Evolutionary conservation across 2,113 vertebrate species (phyloP).

Genomic region (Euleptes europaea): DNA sequence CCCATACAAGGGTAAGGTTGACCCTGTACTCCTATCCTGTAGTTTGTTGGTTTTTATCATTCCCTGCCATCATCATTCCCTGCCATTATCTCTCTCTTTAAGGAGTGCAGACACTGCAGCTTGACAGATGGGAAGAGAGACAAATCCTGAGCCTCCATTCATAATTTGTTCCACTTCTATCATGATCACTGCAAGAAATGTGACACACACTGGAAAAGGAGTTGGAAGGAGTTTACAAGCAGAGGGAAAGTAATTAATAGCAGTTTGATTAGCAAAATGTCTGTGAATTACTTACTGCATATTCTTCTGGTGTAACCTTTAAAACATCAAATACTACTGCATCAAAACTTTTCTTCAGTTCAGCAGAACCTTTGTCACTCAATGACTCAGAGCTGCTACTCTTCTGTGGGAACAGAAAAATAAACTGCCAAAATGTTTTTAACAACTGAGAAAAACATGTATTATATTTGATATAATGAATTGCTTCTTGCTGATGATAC

Average conservation of each 20-base stretch:
- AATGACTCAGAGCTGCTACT: slow-evolving; percentile 98
- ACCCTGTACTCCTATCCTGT: background rate
- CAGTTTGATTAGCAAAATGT: background rate
- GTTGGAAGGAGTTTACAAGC: background rate
- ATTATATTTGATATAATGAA: too few species aligned
- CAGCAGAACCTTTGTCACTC: slow-evolving; percentile 91
- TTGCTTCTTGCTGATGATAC: too few species aligned
- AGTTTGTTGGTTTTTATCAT: too few species aligned
- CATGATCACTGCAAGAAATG: background rate
- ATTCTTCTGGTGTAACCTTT: slow-evolving; percentile 97
- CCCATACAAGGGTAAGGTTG: background rate
- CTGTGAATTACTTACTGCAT: slow-evolving; percentile 85
- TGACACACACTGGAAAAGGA: background rate
- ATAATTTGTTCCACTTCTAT: background rate
- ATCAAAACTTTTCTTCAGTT: slow-evolving; percentile 98
- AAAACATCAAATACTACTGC: slow-evolving; percentile 97
- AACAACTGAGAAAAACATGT: too few species aligned
- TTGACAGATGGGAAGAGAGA: background rate
- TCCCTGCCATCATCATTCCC: background rate
- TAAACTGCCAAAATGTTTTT: background rate
- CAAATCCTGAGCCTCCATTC: too few species aligned
- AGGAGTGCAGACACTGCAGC: background rate
- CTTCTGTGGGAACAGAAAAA: slow-evolving; percentile 77
- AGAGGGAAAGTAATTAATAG: background rate
- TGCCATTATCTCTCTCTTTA: background rate